These are phyloP conservation scores for Drosophila antonietae DNA, from an alignment of 2,888 invertebrate genomes.

Conservation along the genomic window DNA sequence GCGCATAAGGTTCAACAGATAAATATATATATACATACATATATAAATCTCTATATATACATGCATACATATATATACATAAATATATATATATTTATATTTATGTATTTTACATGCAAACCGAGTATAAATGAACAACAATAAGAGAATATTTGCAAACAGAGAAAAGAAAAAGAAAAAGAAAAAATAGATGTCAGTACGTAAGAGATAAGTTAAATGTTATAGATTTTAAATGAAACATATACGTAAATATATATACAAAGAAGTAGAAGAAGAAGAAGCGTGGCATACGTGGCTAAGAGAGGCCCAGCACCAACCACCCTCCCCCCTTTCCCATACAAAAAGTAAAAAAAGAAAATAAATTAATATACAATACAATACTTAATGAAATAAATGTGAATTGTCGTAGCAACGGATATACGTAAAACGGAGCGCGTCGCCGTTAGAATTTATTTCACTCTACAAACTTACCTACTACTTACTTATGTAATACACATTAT, in stretches of 20 bases:
- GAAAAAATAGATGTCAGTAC: conserved; percentile 34
- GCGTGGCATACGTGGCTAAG: conserved; percentile 29
- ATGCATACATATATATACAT: conserved; percentile 49
- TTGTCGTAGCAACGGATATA: conserved; percentile 81
- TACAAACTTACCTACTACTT: conserved; percentile 74
- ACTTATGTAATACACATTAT: conserved; percentile 50
- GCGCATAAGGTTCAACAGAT: conserved; percentile 73
- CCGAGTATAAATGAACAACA: conserved; percentile 66
- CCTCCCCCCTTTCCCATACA: background rate
- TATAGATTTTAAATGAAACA: conserved; percentile 74
- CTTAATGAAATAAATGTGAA: conserved; percentile 74
- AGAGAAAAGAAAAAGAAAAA: background rate
- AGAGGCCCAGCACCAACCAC: conserved; percentile 33
- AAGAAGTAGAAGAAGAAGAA: conserved; percentile 13
- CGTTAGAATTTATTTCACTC: conserved; percentile 64
- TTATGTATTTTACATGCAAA: conserved; percentile 65
- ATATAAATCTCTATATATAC: conserved; percentile 45
- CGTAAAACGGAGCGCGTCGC: conserved; percentile 67
- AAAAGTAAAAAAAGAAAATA: conserved; percentile 36
- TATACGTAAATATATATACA: conserved; percentile 53
- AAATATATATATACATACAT: conserved; percentile 47
- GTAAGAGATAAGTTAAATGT: conserved; percentile 76
- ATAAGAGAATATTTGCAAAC: conserved; percentile 61
- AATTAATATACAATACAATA: conserved; percentile 54
- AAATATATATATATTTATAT: conserved; percentile 70